Evolutionary conservation across 2,113 vertebrate species (phyloP).

Genomic region (Pollimyrus isidori): DNA sequence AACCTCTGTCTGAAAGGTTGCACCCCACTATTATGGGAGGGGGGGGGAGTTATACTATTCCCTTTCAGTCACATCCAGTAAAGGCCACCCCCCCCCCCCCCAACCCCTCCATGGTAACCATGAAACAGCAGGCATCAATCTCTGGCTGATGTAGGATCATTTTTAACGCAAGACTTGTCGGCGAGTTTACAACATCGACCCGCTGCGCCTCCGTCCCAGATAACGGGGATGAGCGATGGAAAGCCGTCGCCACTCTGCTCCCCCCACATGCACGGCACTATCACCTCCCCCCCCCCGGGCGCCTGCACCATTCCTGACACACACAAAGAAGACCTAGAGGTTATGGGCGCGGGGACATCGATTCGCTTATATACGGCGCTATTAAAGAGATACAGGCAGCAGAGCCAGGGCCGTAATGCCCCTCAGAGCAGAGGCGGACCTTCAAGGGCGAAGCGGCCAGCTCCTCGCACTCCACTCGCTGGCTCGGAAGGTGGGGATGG

Average conservation of each 20-base stretch:
- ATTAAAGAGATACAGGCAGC: not conserved
- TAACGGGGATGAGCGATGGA: slow-evolving; percentile 49
- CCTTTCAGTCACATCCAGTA: not conserved
- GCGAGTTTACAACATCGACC: slow-evolving; percentile 47
- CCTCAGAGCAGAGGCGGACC: not conserved
- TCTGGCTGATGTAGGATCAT: slow-evolving; percentile 22
- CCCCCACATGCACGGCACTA: not conserved
- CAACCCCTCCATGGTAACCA: not conserved
- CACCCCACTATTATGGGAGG: not conserved
- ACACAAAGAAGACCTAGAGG: not conserved
- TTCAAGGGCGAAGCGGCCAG: not conserved
- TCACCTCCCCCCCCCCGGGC: slow-evolving; percentile 28
- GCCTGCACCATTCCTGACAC: not conserved
- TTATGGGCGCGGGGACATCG: not conserved
- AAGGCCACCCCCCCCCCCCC: not conserved
- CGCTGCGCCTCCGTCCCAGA: slow-evolving; percentile 33
- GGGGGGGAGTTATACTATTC: not conserved
- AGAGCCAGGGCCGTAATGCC: not conserved
- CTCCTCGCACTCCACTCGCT: not conserved
- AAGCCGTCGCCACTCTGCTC: not conserved
- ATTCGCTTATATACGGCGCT: not conserved
- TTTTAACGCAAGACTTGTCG: slow-evolving; percentile 36
- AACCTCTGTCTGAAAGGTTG: not conserved
- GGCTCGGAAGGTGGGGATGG: not conserved
- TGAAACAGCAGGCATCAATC: slow-evolving; percentile 36